These are phyloP conservation scores for Atta colombica DNA, from an alignment of 1,140 invertebrate genomes.

Conservation along the genomic window DNA sequence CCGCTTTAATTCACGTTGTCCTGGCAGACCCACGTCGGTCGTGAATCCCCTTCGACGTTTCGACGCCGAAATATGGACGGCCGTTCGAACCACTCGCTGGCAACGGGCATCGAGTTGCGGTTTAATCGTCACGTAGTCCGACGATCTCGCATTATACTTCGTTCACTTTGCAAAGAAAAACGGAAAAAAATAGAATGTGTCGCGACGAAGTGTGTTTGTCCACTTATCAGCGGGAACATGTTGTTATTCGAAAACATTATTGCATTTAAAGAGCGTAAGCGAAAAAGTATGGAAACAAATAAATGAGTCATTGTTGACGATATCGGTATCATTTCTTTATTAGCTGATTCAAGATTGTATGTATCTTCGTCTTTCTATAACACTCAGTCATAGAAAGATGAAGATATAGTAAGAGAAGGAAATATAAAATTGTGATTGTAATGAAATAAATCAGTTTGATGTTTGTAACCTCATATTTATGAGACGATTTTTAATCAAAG, in stretches of 20 bases:
- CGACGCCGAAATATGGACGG: constrained; percentile 72
- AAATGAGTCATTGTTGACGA: background rate
- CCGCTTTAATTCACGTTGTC: constrained; percentile 70
- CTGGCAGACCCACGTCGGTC: constrained; percentile 53
- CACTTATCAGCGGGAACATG: background rate
- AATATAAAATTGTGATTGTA: background rate
- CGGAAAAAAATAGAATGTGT: background rate
- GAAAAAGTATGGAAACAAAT: constrained; percentile 24
- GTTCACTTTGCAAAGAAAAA: constrained; percentile 35
- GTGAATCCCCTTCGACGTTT: constrained; percentile 75
- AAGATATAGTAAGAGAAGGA: no score
- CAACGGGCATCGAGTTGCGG: constrained; percentile 58
- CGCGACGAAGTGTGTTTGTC: constrained; percentile 34
- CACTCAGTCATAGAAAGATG: background rate
- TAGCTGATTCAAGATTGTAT: background rate
- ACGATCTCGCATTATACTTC: constrained; percentile 43
- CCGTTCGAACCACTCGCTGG: constrained; percentile 56
- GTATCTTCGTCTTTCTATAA: background rate
- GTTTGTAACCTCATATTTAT: background rate
- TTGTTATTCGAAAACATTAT: constrained; percentile 31
- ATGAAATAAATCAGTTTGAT: background rate
- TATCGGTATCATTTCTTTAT: background rate
- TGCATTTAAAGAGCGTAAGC: constrained; percentile 22
- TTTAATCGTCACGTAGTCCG: constrained; percentile 66
- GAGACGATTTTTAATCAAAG: no score